Evolutionary conservation across 35 echinoderm and acorn worm species (phyloP).

Genomic region (Chiridota heheva): DNA sequence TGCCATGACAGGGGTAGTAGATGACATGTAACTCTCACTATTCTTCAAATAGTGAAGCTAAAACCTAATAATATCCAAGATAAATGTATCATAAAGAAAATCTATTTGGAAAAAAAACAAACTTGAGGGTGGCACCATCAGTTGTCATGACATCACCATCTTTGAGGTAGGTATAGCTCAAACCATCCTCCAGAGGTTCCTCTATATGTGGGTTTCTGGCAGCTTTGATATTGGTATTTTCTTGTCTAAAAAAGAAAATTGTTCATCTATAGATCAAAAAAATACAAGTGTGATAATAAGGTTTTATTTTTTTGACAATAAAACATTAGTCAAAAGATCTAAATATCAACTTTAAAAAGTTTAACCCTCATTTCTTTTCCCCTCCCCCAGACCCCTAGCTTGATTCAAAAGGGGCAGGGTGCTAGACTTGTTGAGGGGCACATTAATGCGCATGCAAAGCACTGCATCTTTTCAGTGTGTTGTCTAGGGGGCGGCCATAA

Average conservation of each 20-base stretch:
- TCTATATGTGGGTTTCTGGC: conserved; percentile 57
- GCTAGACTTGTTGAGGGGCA: too few species aligned
- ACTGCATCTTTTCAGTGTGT: too few species aligned
- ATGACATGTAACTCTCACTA: not conserved
- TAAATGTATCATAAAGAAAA: not conserved
- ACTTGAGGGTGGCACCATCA: conserved; percentile 91
- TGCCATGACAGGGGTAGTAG: not conserved
- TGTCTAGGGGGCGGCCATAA: not conserved
- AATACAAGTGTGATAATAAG: not conserved
- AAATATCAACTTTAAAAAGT: not conserved
- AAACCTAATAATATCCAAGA: not conserved
- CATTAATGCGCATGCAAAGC: too few species aligned
- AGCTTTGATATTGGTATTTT: conserved; percentile 61
- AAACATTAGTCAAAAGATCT: not conserved
- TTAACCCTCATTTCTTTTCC: not conserved
- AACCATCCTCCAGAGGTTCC: conserved; percentile 36
- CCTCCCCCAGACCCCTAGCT: not conserved
- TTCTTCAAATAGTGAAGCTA: not conserved
- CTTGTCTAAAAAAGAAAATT: not conserved
- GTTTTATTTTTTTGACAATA: not conserved
- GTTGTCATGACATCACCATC: conserved; percentile 78
- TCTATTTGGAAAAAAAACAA: not conserved
- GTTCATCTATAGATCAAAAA: not conserved
- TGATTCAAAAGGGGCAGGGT: too few species aligned
- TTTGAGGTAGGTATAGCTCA: conserved; percentile 80